These are phyloP conservation scores for Tachystola acroxantha DNA, from an alignment of 2,888 invertebrate genomes.

Conservation along the genomic window DNA sequence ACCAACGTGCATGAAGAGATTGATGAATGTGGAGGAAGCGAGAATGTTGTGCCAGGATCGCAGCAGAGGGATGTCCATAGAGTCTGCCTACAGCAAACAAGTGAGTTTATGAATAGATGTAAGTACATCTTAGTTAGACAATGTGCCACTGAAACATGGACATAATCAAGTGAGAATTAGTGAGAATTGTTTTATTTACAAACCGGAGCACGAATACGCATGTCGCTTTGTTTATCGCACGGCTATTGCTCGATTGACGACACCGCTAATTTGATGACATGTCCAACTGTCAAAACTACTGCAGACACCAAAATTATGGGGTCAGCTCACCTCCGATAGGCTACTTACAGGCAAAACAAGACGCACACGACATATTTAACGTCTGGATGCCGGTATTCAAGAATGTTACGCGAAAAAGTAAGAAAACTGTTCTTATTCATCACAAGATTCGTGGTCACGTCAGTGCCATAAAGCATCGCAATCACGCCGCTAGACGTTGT, in stretches of 20 bases:
- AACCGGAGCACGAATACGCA: constrained; percentile 45
- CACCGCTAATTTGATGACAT: constrained; percentile 25
- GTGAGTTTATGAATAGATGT: too few species aligned
- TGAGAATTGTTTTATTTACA: constrained; percentile 37
- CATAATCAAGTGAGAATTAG: background rate
- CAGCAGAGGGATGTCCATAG: too few species aligned
- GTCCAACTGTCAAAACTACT: constrained; percentile 22
- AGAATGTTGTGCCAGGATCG: too few species aligned
- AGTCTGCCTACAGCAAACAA: too few species aligned
- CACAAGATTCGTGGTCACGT: constrained; percentile 28
- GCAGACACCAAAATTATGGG: constrained; percentile 19
- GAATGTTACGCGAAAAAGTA: constrained; percentile 27
- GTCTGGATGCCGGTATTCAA: constrained; percentile 55
- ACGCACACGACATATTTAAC: constrained; percentile 42
- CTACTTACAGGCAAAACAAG: constrained; percentile 42
- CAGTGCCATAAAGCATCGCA: constrained; percentile 40
- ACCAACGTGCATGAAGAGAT: too few species aligned
- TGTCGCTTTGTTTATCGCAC: constrained; percentile 56
- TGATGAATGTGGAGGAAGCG: too few species aligned
- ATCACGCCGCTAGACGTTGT: constrained; percentile 38
- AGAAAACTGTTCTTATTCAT: constrained; percentile 10
- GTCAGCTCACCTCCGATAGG: constrained; percentile 25
- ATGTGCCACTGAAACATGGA: background rate
- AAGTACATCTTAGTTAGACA: too few species aligned
- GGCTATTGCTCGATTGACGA: constrained; percentile 26